These are phyloP conservation scores for Drosophila phalerata DNA, from an alignment of 2,888 invertebrate species.

Conservation along the genomic window DNA sequence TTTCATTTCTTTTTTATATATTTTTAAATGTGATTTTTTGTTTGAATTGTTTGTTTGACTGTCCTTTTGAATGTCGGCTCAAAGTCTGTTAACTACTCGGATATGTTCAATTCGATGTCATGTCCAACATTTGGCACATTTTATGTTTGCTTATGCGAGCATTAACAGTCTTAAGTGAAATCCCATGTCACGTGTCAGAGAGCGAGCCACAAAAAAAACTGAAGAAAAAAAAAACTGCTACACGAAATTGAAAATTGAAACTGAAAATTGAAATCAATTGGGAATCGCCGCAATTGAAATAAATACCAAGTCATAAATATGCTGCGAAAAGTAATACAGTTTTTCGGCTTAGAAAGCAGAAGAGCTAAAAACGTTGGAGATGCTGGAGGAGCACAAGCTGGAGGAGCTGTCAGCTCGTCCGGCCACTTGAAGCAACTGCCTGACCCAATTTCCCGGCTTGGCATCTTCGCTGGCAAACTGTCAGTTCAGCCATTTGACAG, in stretches of 20 bases:
- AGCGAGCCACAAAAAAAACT: conserved; percentile 33
- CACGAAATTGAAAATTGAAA: conserved; percentile 46
- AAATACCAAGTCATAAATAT: conserved; percentile 70
- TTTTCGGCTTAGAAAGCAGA: conserved; percentile 74
- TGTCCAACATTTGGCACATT: conserved; percentile 78
- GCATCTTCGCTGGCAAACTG: conserved; percentile 66
- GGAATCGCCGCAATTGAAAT: conserved; percentile 69
- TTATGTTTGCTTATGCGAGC: conserved; percentile 74
- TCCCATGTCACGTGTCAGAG: conserved; percentile 84
- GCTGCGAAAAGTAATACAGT: conserved; percentile 49
- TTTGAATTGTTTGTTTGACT: conserved; percentile 43
- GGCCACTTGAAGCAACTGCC: conserved; percentile 54
- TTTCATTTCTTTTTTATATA: conserved; percentile 16
- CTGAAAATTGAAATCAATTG: conserved; percentile 73
- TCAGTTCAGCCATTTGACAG: conserved; percentile 81
- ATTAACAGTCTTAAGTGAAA: conserved; percentile 83
- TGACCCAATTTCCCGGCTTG: conserved; percentile 71
- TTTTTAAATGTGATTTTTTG: conserved; percentile 4
- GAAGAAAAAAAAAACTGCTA: conserved; percentile 14
- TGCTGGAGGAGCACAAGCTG: neutral
- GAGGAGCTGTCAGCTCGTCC: conserved; percentile 41
- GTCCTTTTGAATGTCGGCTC: conserved; percentile 70
- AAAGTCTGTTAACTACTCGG: conserved; percentile 54
- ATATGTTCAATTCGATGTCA: conserved; percentile 56
- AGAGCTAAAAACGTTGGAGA: conserved; percentile 43